Evolutionary conservation across 2,888 invertebrate species (phyloP).

Genomic region (Pomacea canaliculata): DNA sequence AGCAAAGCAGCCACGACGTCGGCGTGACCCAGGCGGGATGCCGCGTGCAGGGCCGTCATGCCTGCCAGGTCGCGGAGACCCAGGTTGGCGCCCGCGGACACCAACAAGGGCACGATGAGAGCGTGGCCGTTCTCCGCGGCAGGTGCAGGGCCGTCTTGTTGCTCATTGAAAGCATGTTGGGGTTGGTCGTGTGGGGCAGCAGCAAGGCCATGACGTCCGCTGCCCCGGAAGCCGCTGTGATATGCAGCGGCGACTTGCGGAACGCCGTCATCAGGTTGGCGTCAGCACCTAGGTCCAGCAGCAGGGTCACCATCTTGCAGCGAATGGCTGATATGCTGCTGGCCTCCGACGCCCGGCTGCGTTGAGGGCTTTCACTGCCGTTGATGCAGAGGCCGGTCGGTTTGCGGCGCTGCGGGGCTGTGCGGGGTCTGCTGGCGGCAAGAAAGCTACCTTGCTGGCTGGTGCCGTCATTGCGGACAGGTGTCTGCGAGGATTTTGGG

Average conservation of each 20-base stretch:
- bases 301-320: slow-evolving; percentile 43
- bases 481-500: too few relatives aligned
- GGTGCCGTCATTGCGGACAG: too few relatives aligned
- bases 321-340: slow-evolving; percentile 13
- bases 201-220: slow-evolving; percentile 47
- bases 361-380: not conserved
- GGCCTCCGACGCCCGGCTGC: not conserved
- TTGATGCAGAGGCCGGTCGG: too few relatives aligned
- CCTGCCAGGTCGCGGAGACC: slow-evolving; percentile 13
- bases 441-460: too few relatives aligned
- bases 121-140: slow-evolving; percentile 41
- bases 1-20: slow-evolving; percentile 33
- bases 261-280: slow-evolving; percentile 57
- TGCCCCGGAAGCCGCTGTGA: slow-evolving; percentile 45
- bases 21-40: slow-evolving; percentile 16
- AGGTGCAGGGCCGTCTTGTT: slow-evolving; percentile 56
- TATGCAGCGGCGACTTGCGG: slow-evolving; percentile 56
- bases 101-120: not conserved
- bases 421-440: too few relatives aligned
- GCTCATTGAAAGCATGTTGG: slow-evolving; percentile 50
- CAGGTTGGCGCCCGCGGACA: slow-evolving; percentile 17
- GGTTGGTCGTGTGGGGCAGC: slow-evolving; percentile 47
- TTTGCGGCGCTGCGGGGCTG: too few relatives aligned
- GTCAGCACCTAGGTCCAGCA: slow-evolving; percentile 57
- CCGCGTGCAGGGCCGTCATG: slow-evolving; percentile 29